phyloP scores from a whole-genome alignment of 2,797 vertebrate species.

The Clarias laeviceps region DNA sequence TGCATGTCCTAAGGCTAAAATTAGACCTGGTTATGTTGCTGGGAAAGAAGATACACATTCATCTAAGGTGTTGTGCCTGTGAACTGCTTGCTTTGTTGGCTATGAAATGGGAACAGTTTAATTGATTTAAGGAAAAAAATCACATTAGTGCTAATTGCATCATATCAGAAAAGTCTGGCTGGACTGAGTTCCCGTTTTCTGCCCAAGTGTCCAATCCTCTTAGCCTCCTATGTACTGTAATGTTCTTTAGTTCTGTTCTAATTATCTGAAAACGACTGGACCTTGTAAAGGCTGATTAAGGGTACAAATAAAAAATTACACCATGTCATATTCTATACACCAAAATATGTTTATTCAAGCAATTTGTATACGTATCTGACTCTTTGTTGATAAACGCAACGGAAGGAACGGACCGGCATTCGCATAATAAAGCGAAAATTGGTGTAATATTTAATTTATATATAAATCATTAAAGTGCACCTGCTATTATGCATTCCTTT shows the following conservation, averaged over 20 bases:
- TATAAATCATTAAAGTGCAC: constrained; percentile 82
- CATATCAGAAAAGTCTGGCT: constrained; percentile 51
- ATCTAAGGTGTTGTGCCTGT: constrained; percentile 70
- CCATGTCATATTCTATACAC: background rate
- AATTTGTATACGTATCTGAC: background rate
- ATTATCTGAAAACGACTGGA: background rate
- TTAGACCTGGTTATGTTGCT: constrained; percentile 41
- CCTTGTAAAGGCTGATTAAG: background rate
- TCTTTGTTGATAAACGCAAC: constrained; percentile 37
- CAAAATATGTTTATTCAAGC: background rate
- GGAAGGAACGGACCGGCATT: constrained; percentile 47
- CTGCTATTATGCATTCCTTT: constrained; percentile 92
- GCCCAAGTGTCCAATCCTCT: constrained; percentile 26
- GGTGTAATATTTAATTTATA: constrained; percentile 84
- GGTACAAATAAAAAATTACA: background rate
- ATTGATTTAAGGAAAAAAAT: constrained; percentile 72
- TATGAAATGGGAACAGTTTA: constrained; percentile 56
- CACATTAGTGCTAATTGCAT: constrained; percentile 72
- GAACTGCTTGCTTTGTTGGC: constrained; percentile 63
- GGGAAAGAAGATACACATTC: background rate
- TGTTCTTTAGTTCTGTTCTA: background rate
- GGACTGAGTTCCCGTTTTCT: constrained; percentile 34
- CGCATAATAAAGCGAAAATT: constrained; percentile 77
- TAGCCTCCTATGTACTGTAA: constrained; percentile 10
- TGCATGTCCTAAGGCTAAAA: constrained; percentile 14